phyloP scores from a whole-genome alignment of 2,113 vertebrate genomes.

The Panurus biarmicus region DNA sequence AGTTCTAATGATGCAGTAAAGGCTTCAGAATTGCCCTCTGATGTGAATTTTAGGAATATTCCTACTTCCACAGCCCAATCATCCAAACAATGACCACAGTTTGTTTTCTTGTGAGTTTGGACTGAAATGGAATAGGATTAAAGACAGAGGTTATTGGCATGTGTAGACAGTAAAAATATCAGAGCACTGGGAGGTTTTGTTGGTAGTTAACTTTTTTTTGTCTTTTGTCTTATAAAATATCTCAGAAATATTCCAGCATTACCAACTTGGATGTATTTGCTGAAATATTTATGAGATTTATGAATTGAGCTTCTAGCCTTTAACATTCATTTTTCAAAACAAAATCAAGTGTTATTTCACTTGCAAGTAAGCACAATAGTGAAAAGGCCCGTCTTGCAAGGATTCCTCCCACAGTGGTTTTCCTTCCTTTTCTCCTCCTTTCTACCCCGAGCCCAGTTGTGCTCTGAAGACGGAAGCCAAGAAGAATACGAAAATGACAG shows the following conservation, averaged over 20 bases:
- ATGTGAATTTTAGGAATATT: not conserved
- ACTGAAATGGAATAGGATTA: not conserved
- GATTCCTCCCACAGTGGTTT: not conserved
- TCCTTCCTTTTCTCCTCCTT: not conserved
- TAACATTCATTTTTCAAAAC: not conserved
- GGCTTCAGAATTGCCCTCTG: not conserved
- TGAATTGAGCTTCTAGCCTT: not conserved
- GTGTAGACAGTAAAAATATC: not conserved
- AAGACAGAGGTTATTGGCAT: not conserved
- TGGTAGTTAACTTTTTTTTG: not conserved
- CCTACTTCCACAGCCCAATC: not conserved
- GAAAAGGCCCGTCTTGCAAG: not conserved
- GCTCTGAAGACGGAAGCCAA: not conserved
- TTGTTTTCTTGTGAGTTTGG: not conserved
- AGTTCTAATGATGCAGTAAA: not conserved
- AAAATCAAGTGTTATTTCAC: not conserved
- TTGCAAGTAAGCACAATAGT: not conserved
- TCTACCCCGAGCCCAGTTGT: not conserved
- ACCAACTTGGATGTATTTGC: not conserved
- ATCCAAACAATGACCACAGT: not conserved
- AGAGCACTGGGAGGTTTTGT: not conserved
- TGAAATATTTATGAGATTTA: constrained; percentile 32
- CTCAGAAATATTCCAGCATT: not conserved
- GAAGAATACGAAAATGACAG: not conserved
- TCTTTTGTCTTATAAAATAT: not conserved